Conservation (phyloP, 2,888 invertebrate genomes). For the Flexamia atlantica region DNA sequence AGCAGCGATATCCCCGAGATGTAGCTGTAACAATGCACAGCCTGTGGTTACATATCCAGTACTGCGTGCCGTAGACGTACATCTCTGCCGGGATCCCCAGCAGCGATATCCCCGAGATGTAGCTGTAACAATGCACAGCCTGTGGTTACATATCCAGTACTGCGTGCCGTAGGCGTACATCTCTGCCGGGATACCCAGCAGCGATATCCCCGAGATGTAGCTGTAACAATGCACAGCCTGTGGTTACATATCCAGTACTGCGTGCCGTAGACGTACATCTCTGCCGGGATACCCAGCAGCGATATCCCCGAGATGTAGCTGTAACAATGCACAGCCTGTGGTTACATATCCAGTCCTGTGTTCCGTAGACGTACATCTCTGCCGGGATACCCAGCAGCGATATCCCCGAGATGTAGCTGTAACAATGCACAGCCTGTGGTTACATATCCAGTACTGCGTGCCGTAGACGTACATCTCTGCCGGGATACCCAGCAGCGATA, state of each 20-base stretch:
- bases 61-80: constrained; percentile 86
- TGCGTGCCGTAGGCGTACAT: constrained; percentile 88
- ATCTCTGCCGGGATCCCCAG: constrained; percentile 87
- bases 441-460: constrained; percentile 83
- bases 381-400: constrained; percentile 85
- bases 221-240: constrained; percentile 74
- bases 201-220: constrained; percentile 86
- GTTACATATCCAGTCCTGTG: constrained; percentile 81
- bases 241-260: constrained; percentile 80
- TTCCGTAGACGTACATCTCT: constrained; percentile 87
- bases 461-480: constrained; percentile 89
- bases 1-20: constrained; percentile 86
- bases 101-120: constrained; percentile 85
- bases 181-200: constrained; percentile 85
- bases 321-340: constrained; percentile 67
- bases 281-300: constrained; percentile 84
- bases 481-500: constrained; percentile 84
- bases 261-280: constrained; percentile 87
- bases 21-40: constrained; percentile 78
- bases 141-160: constrained; percentile 77
- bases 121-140: constrained; percentile 76
- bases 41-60: constrained; percentile 76
- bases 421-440: constrained; percentile 54
- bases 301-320: constrained; percentile 88
- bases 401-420: constrained; percentile 86